These are phyloP conservation scores for Eospalax fontanierii DNA, from an alignment of 2,797 vertebrate species.

Conservation along the genomic window DNA sequence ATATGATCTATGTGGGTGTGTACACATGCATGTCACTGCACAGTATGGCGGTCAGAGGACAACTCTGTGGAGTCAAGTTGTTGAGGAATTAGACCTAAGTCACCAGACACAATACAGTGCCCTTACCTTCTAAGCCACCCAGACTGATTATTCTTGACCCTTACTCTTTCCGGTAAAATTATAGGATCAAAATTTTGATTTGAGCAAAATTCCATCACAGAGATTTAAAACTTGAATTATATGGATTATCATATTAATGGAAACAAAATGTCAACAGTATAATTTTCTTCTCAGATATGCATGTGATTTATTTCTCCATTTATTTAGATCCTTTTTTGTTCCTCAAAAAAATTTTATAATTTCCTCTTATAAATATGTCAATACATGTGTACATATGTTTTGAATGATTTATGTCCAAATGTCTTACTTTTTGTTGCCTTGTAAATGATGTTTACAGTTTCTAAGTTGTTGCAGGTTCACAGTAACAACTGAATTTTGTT, in stretches of 20 bases:
- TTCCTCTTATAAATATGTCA: constrained; percentile 63
- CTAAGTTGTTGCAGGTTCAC: constrained; percentile 53
- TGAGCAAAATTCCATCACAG: not conserved
- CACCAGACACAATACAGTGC: not conserved
- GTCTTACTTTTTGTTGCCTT: constrained; percentile 22
- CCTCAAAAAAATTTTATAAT: constrained; percentile 59
- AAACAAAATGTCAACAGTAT: not conserved
- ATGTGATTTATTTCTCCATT: constrained; percentile 12
- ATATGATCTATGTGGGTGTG: not conserved
- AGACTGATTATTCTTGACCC: not conserved
- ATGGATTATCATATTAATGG: not conserved
- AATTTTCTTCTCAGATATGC: not conserved
- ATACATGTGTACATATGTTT: constrained; percentile 35
- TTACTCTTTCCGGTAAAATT: constrained; percentile 22
- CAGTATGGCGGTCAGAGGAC: not conserved
- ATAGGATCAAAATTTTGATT: not conserved
- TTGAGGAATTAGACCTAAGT: not conserved
- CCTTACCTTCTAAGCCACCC: too few relatives aligned
- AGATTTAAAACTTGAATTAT: constrained; percentile 42
- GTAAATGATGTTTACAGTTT: constrained; percentile 57
- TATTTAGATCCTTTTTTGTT: constrained; percentile 43
- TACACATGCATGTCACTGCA: not conserved
- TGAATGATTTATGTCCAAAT: constrained; percentile 26
- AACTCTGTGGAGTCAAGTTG: not conserved
- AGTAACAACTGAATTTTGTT: constrained; percentile 49